phyloP scores from a whole-genome alignment of 2,888 invertebrate species.

The Mimumesa dahlbomi region DNA sequence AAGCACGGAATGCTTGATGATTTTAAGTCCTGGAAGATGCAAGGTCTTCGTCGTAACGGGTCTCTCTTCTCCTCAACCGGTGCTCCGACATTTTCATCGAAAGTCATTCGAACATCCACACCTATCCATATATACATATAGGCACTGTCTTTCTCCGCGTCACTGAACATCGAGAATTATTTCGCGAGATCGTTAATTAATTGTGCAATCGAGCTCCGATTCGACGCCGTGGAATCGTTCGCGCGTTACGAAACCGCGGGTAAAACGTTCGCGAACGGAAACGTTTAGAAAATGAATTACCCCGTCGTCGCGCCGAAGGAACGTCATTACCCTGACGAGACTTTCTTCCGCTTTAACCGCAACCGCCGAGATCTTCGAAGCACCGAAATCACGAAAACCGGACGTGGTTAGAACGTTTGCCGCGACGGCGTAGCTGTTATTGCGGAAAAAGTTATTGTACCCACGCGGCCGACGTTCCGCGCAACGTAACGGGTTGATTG shows the following conservation, averaged over 20 bases:
- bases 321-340: neutral
- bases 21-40: constrained; percentile 35
- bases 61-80: neutral
- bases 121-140: neutral
- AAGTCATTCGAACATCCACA: constrained; percentile 6
- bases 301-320: neutral
- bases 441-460: constrained; percentile 15
- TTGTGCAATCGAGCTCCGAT: neutral
- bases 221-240: neutral
- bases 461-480: constrained; percentile 1
- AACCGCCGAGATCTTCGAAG: constrained; percentile 8
- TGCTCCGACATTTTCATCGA: neutral
- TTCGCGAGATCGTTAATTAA: neutral
- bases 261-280: neutral
- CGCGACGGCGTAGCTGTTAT: constrained; percentile 20
- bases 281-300: neutral
- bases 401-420: constrained; percentile 25
- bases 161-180: constrained; percentile 7
- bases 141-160: neutral
- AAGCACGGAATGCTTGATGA: constrained; percentile 51
- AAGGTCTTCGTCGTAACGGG: constrained; percentile 41
- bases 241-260: neutral
- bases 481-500: neutral
- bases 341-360: constrained; percentile 24
- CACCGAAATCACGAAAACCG: constrained; percentile 16